Evolutionary conservation across 2,888 invertebrate species (phyloP), one percentile per base, ranked within the genome.

Genomic region (Penaeus monodon): DNA sequence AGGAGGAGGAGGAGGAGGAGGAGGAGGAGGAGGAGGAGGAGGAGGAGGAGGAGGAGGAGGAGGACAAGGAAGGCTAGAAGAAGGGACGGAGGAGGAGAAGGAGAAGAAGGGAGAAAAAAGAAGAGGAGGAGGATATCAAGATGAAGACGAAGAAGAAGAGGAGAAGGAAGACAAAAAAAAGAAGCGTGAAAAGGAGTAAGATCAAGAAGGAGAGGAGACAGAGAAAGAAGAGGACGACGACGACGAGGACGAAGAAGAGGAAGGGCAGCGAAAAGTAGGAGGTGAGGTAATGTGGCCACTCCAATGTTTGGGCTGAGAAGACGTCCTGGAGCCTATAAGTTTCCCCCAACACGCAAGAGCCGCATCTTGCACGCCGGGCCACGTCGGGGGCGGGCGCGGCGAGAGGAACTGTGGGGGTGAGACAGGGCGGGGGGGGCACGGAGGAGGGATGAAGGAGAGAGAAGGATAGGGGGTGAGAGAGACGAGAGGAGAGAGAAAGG

Each of bases 231-330:
- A 20, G 0, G 57, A 57, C 57, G 57, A 57, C 57, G 57, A 85
- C 63, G 79, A 73, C 70, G 79, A 85, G 73, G 73, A 44, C 64
- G 77, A 65, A 20, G n/a, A 24, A 17, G 64, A 38, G 38, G 57
- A n/a, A 70, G 22, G 22, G 29, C 57, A 85, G 79, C 80, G 78
- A 80, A 85, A 79, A 70, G 73, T 79, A 44, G 76, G 77, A 66
- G 49, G n/a, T 22, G n/a, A 38, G 63, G 57, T 24, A 73, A 12
- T 33, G 57, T 64, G 33, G 22, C 74, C 74, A 57, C 73, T 73
- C 57, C 73, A 73, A 82, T 74, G 74, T 82, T 82, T 63, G 74
- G 82, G 63, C 24, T n/a, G 73, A 33, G 64, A 38, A 73, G 74
- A 74, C 82, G 73, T 29, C 64, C 38, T 1, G 74, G 4, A 63